Evolutionary conservation across 2,113 vertebrate species (phyloP).

Genomic region (Cephalopholis sonnerati): DNA sequence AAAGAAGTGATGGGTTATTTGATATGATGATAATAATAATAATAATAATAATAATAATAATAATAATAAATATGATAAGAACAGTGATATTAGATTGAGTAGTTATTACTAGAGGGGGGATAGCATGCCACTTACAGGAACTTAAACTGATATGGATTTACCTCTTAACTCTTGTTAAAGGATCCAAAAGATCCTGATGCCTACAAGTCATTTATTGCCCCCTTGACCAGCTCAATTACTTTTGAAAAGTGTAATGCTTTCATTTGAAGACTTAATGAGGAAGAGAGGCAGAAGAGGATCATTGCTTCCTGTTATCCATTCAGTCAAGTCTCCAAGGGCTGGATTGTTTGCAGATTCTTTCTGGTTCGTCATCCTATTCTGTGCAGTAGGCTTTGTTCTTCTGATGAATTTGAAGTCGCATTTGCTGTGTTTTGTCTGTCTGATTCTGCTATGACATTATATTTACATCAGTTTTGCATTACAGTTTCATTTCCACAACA

Average conservation of each 20-base stretch:
- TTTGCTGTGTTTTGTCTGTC: not conserved
- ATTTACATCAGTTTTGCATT: not conserved
- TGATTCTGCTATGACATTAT: not conserved
- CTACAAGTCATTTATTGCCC: slow-evolving; percentile 13
- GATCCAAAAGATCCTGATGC: not conserved
- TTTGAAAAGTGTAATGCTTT: slow-evolving; percentile 1
- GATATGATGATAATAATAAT: too few species aligned
- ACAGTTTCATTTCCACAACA: not conserved
- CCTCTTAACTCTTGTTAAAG: slow-evolving; percentile 9
- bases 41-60: too few species aligned
- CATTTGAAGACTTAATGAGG: slow-evolving; percentile 5
- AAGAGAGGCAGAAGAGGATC: not conserved
- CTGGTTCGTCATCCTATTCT: slow-evolving; percentile 1
- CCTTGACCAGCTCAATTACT: slow-evolving; percentile 23
- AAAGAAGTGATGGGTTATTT: not conserved
- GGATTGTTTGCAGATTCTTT: not conserved
- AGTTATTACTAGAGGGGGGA: not conserved
- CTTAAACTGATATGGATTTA: not conserved
- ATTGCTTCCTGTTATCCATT: slow-evolving; percentile 2
- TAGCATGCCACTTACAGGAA: not conserved
- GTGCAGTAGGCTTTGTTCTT: not conserved
- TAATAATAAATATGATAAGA: not conserved
- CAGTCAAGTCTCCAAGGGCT: not conserved
- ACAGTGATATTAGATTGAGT: not conserved
- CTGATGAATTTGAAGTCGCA: slow-evolving; percentile 1